Percentiles rank a stretch among this genome's conserved stretches.
Evolutionary conservation across 2,113 vertebrate genomes (phyloP).

Genomic region (Hassar affinis): DNA sequence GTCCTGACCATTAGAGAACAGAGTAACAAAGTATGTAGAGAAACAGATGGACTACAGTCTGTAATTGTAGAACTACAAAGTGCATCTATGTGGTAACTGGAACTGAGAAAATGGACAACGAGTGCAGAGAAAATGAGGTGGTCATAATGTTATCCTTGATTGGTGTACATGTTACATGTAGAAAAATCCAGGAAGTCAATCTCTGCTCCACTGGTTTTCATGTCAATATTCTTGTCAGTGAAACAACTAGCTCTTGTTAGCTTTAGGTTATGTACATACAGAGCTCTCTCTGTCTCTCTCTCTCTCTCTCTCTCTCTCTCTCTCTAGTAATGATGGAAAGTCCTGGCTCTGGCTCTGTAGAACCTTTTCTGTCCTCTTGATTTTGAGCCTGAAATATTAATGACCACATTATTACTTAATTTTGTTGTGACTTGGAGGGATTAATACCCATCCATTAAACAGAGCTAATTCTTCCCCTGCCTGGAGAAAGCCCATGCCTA

Average conservation of each 20-base stretch:
- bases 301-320: not conserved
- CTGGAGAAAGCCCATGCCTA: slow-evolving; percentile 55
- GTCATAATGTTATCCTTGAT: too few relatives aligned
- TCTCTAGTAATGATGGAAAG: slow-evolving; percentile 31
- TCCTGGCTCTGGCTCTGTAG: slow-evolving; percentile 47
- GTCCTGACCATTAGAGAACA: too few relatives aligned
- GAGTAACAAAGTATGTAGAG: too few relatives aligned
- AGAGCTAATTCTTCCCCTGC: slow-evolving; percentile 64
- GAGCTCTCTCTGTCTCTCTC: slow-evolving; percentile 1
- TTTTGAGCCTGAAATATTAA: slow-evolving; percentile 72
- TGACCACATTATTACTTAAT: slow-evolving; percentile 71
- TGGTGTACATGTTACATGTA: too few relatives aligned
- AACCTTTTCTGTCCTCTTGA: slow-evolving; percentile 60
- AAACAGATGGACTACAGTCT: too few relatives aligned
- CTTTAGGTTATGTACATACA: not conserved
- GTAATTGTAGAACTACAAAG: too few relatives aligned
- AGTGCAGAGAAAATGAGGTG: too few relatives aligned
- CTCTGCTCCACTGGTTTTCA: not conserved
- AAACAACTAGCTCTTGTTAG: not conserved
- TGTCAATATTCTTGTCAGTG: not conserved
- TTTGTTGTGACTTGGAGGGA: slow-evolving; percentile 74
- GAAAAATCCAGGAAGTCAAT: not conserved
- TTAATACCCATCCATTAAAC: slow-evolving; percentile 74
- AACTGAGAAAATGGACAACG: too few relatives aligned
- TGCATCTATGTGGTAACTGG: too few relatives aligned